These are phyloP conservation scores for Botia kubotai DNA, from an alignment of 2,797 vertebrate genomes.

Conservation along the genomic window DNA sequence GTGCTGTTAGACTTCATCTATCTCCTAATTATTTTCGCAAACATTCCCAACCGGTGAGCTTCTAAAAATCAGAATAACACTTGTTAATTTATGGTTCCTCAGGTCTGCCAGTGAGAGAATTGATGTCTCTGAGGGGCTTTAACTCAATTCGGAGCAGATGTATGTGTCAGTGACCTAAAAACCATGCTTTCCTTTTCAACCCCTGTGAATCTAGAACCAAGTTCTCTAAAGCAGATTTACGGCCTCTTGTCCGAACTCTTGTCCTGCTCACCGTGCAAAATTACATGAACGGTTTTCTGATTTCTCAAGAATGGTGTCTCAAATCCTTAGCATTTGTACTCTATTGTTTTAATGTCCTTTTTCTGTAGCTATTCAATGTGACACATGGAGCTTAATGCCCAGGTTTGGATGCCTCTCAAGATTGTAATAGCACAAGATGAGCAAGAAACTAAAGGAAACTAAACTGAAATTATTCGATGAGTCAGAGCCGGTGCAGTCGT, in stretches of 20 bases:
- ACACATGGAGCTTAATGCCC: conserved; percentile 46
- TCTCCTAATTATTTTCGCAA: conserved; percentile 71
- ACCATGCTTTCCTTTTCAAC: conserved; percentile 29
- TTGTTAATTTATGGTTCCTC: conserved; percentile 71
- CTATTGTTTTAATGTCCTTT: conserved; percentile 17
- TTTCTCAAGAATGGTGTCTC: conserved; percentile 13
- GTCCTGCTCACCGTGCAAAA: conserved; percentile 6
- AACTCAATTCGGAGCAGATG: conserved; percentile 55
- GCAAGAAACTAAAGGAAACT: not conserved
- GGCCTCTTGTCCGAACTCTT: conserved; percentile 13
- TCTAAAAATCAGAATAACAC: conserved; percentile 72
- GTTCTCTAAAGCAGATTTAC: conserved; percentile 34
- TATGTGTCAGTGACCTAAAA: conserved; percentile 29
- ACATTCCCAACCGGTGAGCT: conserved; percentile 65
- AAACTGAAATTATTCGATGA: not conserved
- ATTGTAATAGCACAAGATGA: not conserved
- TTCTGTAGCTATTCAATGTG: conserved; percentile 23
- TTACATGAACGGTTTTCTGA: conserved; percentile 15
- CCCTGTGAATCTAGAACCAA: conserved; percentile 24
- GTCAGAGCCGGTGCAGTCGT: not conserved
- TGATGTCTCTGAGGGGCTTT: conserved; percentile 36
- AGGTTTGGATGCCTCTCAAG: conserved; percentile 1
- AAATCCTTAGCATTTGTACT: conserved; percentile 4
- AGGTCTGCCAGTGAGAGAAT: conserved; percentile 42
- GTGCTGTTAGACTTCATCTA: conserved; percentile 65